A percentile compares a stretch with the other conserved stretches of the same genome.
phyloP scores from a whole-genome alignment of 2,113 vertebrate genomes.

The Anguilla japonica region DNA sequence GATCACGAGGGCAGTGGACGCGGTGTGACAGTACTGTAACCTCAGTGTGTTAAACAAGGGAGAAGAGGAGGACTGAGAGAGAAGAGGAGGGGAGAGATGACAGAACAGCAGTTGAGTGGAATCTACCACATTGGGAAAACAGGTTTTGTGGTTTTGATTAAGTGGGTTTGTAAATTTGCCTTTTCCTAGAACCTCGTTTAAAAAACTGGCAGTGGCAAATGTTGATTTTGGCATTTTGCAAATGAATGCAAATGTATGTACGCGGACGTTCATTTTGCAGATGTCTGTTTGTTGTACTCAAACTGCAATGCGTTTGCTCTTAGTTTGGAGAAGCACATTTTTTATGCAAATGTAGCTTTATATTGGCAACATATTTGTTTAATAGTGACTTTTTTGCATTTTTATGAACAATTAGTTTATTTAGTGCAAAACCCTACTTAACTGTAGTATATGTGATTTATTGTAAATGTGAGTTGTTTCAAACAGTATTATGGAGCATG shows the following conservation, averaged over 20 bases:
- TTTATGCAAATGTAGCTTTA: neutral
- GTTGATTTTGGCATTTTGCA: neutral
- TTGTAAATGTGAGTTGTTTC: conserved; percentile 11
- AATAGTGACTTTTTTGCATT: neutral
- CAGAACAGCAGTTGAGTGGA: neutral
- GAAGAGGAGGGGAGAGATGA: neutral
- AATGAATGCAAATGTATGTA: neutral
- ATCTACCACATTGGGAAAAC: neutral
- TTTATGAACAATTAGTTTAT: neutral
- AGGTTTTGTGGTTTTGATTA: neutral
- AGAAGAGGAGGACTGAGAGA: neutral
- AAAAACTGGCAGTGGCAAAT: neutral
- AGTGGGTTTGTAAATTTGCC: neutral
- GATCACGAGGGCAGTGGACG: neutral
- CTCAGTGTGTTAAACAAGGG: neutral
- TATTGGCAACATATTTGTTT: neutral
- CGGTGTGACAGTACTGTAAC: neutral
- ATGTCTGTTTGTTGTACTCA: neutral
- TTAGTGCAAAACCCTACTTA: neutral
- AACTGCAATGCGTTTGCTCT: neutral
- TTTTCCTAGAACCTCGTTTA: neutral
- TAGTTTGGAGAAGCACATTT: neutral
- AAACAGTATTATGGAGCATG: neutral
- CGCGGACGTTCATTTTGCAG: neutral
- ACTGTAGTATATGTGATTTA: neutral